Evolutionary conservation across 2,113 vertebrate species (phyloP).

Genomic region (Crotalus tigris): DNA sequence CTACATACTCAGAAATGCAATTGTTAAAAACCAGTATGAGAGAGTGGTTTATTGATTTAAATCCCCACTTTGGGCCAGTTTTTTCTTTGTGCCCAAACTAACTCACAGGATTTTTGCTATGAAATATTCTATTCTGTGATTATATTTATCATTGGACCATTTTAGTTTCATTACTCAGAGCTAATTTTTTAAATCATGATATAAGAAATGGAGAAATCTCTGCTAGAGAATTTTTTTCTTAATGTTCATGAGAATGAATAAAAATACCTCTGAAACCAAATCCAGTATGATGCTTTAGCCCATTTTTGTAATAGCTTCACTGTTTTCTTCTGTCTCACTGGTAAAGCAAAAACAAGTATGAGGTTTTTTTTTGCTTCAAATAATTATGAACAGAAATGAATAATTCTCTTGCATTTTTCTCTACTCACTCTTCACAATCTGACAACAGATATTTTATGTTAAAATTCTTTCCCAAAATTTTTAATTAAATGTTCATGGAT

Average conservation of each 20-base stretch:
- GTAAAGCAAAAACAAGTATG: not conserved
- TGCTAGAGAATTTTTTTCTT: not conserved
- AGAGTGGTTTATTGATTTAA: not conserved
- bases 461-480: not conserved
- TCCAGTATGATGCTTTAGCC: too few relatives aligned
- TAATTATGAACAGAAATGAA: not conserved
- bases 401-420: not conserved
- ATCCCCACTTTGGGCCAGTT: not conserved
- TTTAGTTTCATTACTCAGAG: not conserved
- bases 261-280: not conserved
- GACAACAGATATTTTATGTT: not conserved
- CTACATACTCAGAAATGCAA: not conserved
- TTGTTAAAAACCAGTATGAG: not conserved
- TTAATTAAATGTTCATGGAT: not conserved
- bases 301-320: not conserved
- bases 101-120: not conserved
- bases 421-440: not conserved
- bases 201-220: not conserved
- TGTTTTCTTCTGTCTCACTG: not conserved
- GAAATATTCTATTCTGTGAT: not conserved
- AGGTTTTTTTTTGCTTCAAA: not conserved
- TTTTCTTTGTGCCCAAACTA: not conserved
- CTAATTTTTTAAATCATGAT: not conserved
- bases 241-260: not conserved
- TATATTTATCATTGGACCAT: not conserved